A percentile compares a stretch with the other conserved stretches of the same genome.
Evolutionary conservation across 2,113 vertebrate genomes (phyloP).

Genomic region (Cyanoderma ruficeps): DNA sequence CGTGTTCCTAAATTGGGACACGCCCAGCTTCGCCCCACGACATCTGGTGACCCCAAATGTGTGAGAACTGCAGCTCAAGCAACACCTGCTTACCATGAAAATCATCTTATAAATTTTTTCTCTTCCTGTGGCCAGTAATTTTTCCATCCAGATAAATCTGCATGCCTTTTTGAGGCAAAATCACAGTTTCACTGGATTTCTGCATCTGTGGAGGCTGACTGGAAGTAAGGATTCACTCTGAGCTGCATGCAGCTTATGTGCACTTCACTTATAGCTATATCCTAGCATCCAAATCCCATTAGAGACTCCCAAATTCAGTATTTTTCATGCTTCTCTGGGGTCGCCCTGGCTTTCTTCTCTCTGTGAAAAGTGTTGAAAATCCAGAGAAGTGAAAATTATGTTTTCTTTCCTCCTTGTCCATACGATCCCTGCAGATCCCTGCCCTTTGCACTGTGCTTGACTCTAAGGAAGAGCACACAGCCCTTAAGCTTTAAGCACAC

Average conservation of each 20-base stretch:
- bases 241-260: neutral
- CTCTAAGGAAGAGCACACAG: neutral
- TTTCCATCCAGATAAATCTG: neutral
- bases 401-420: neutral
- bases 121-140: neutral
- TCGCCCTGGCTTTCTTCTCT: neutral
- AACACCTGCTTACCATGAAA: neutral
- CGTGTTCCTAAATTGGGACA: too few species aligned
- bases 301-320: neutral
- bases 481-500: neutral
- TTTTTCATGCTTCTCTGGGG: neutral
- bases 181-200: neutral
- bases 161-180: neutral
- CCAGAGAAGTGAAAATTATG: neutral
- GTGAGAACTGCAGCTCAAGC: too few species aligned
- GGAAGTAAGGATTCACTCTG: neutral
- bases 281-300: neutral
- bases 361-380: neutral
- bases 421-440: neutral
- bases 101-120: neutral
- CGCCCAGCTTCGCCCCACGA: too few species aligned
- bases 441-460: neutral
- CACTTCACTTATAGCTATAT: neutral
- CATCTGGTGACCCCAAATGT: too few species aligned
- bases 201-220: neutral